phyloP scores from a whole-genome alignment of 2,113 vertebrate species.

The Zosterops pallidus region DNA sequence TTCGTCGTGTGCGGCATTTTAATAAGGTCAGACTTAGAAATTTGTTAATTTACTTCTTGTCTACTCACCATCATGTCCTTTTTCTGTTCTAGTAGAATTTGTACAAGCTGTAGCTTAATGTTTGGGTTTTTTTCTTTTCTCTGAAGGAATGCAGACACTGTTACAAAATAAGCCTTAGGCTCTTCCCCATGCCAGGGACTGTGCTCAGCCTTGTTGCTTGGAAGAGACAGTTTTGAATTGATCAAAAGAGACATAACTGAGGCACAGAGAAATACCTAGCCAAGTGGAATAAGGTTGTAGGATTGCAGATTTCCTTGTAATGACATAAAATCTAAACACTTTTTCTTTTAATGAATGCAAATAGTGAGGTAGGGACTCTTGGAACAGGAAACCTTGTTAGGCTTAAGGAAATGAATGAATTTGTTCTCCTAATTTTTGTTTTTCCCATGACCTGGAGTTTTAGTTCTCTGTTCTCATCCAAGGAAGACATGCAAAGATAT shows the following conservation, averaged over 20 bases:
- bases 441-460: not conserved
- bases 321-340: not conserved
- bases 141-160: not conserved
- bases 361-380: not conserved
- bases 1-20: conserved; percentile 54
- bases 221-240: not conserved
- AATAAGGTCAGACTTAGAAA: conserved; percentile 54
- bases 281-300: not conserved
- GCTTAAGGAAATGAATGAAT: not conserved
- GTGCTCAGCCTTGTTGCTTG: not conserved
- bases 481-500: not conserved
- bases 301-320: not conserved
- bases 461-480: not conserved
- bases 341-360: not conserved
- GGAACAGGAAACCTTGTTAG: not conserved
- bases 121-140: not conserved
- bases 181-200: not conserved
- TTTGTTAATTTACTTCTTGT: conserved; percentile 37
- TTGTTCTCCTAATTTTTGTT: not conserved
- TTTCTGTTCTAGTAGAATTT: conserved; percentile 1
- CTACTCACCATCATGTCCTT: not conserved
- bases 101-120: not conserved
- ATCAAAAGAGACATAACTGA: not conserved
- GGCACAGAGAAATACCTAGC: not conserved
- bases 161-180: not conserved